Evolutionary conservation across 2,797 vertebrate genomes (phyloP).

Genomic region (Thamnophis elegans): DNA sequence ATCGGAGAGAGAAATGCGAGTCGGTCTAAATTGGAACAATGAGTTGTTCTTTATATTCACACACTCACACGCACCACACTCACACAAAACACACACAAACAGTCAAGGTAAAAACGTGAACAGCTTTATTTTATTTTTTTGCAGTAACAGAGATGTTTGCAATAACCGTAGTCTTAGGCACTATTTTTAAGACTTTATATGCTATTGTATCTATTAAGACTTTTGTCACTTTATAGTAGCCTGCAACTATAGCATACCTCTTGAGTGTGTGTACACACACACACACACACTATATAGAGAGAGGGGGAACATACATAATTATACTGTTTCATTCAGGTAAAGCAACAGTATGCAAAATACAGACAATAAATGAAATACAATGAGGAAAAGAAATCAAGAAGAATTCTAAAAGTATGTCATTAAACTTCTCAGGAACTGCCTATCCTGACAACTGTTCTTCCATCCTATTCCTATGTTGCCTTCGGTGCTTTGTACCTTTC

Average conservation of each 20-base stretch:
- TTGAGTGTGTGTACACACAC: not conserved
- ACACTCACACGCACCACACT: not conserved
- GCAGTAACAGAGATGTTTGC: not conserved
- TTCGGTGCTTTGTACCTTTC: not conserved
- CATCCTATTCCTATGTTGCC: not conserved
- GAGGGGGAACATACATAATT: not conserved
- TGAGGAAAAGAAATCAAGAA: not conserved
- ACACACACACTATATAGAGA: not conserved
- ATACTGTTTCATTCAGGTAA: not conserved
- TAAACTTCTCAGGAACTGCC: not conserved
- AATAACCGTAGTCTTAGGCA: not conserved
- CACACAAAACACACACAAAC: not conserved
- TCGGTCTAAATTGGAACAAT: not conserved
- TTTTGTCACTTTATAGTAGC: not conserved
- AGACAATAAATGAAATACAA: not conserved
- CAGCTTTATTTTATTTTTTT: too few relatives aligned
- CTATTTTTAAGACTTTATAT: not conserved
- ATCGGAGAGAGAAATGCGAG: not conserved
- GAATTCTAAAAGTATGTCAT: not conserved
- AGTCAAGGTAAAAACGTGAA: not conserved
- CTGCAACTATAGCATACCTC: not conserved
- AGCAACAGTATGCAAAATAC: not conserved
- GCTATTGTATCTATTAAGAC: not conserved
- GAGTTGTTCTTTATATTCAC: not conserved
- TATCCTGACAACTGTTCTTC: not conserved